Evolutionary conservation across 64 coral and sea anemone genomes (phyloP).

Genomic region (Pocillopora verrucosa): DNA sequence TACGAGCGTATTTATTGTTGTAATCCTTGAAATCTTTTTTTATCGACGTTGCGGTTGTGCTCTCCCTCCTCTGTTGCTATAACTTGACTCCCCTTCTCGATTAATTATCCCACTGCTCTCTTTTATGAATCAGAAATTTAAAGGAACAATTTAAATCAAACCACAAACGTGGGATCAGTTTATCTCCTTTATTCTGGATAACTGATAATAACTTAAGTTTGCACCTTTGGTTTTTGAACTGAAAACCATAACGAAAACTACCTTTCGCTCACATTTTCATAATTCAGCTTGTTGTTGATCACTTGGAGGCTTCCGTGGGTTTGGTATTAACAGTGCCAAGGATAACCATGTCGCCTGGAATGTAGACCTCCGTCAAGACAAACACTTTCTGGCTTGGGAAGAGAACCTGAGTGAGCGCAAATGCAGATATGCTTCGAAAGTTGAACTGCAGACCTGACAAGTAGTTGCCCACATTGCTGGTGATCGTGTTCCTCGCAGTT

Average conservation of each 20-base stretch:
- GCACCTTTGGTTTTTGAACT: not conserved
- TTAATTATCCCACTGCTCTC: not conserved
- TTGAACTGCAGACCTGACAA: slow-evolving; percentile 39
- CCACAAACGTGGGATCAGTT: not conserved
- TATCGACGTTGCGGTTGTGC: too few species aligned
- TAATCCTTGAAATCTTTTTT: too few species aligned
- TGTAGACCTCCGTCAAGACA: slow-evolving; percentile 41
- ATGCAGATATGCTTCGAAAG: slow-evolving; percentile 47
- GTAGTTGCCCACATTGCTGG: slow-evolving; percentile 17
- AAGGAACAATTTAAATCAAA: not conserved
- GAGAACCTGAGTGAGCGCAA: slow-evolving; percentile 50
- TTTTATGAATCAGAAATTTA: not conserved
- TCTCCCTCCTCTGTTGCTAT: too few species aligned
- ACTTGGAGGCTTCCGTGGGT: not conserved
- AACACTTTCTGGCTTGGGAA: slow-evolving; percentile 34
- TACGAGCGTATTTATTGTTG: too few species aligned
- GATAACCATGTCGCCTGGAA: slow-evolving; percentile 46
- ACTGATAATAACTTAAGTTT: not conserved
- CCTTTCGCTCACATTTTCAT: not conserved
- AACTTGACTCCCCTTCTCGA: too few species aligned
- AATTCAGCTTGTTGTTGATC: not conserved
- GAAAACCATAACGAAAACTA: not conserved
- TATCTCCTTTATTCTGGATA: slow-evolving; percentile 5
- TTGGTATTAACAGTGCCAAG: slow-evolving; percentile 35
- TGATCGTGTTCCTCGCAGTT: slow-evolving; percentile 36